These are phyloP conservation scores for Uloborus plumipes DNA, from an alignment of 2,888 invertebrate species.

Conservation along the genomic window DNA sequence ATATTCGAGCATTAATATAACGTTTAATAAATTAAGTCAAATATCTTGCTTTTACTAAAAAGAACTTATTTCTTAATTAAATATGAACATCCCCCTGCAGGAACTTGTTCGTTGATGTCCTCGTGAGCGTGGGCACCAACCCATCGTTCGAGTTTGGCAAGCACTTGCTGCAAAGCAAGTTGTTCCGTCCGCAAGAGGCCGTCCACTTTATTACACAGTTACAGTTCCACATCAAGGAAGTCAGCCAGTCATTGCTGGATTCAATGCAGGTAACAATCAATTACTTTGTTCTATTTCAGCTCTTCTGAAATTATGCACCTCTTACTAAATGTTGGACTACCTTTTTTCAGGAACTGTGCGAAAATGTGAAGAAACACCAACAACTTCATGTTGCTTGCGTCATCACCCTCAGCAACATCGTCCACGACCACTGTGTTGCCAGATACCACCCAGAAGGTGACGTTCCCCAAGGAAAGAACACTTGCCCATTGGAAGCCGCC, in stretches of 20 bases:
- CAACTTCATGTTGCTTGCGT: slow-evolving; percentile 66
- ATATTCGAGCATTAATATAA: too few relatives aligned
- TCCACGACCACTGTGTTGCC: slow-evolving; percentile 69
- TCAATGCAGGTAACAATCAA: slow-evolving; percentile 68
- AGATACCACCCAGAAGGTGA: slow-evolving; percentile 37
- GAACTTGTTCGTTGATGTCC: slow-evolving; percentile 68
- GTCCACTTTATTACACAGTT: slow-evolving; percentile 68
- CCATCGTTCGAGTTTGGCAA: slow-evolving; percentile 70
- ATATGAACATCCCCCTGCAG: slow-evolving; percentile 61
- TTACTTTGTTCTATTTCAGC: background rate
- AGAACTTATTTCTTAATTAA: too few relatives aligned
- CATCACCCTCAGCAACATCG: slow-evolving; percentile 69
- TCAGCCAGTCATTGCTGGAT: slow-evolving; percentile 70
- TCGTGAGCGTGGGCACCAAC: slow-evolving; percentile 70
- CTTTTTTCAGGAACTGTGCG: slow-evolving; percentile 66
- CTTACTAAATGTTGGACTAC: too few relatives aligned
- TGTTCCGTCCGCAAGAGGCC: slow-evolving; percentile 68
- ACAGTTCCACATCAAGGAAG: slow-evolving; percentile 69
- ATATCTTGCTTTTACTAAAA: background rate
- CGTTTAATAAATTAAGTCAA: too few relatives aligned
- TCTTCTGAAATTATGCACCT: too few relatives aligned
- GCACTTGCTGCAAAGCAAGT: slow-evolving; percentile 68
- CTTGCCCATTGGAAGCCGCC: slow-evolving; percentile 48
- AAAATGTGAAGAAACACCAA: slow-evolving; percentile 65
- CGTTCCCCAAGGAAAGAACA: background rate